phyloP scores from a whole-genome alignment of 2,797 vertebrate genomes.

The Syndactyla subalaris region DNA sequence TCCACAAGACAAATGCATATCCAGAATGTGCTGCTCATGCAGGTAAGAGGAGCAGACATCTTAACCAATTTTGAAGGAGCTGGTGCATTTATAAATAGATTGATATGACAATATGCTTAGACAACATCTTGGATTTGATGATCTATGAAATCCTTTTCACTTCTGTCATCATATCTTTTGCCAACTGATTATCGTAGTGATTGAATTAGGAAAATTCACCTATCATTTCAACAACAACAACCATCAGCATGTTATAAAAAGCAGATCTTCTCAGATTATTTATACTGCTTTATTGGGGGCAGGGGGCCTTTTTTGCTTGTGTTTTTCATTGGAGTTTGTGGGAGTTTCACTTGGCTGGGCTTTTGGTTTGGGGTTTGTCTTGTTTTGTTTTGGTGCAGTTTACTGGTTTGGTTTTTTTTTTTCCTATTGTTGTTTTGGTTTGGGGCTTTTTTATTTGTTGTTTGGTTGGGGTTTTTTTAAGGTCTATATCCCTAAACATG shows the following conservation, averaged over 20 bases:
- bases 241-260: background rate
- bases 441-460: no score
- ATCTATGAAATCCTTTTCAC: background rate
- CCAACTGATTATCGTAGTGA: background rate
- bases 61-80: background rate
- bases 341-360: background rate
- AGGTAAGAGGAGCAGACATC: background rate
- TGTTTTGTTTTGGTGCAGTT: background rate
- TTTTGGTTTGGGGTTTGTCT: background rate
- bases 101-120: background rate
- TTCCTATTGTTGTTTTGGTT: background rate
- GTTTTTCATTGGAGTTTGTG: background rate
- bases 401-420: background rate
- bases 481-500: background rate
- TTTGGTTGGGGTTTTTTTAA: background rate
- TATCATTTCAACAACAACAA: background rate
- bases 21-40: background rate
- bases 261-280: background rate
- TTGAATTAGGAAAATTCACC: background rate
- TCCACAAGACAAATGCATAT: background rate
- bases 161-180: background rate
- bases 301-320: background rate
- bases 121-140: background rate
- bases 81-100: background rate
- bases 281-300: background rate